Evolutionary conservation across 2,888 invertebrate genomes (phyloP).

Genomic region (Ophion costatus): DNA sequence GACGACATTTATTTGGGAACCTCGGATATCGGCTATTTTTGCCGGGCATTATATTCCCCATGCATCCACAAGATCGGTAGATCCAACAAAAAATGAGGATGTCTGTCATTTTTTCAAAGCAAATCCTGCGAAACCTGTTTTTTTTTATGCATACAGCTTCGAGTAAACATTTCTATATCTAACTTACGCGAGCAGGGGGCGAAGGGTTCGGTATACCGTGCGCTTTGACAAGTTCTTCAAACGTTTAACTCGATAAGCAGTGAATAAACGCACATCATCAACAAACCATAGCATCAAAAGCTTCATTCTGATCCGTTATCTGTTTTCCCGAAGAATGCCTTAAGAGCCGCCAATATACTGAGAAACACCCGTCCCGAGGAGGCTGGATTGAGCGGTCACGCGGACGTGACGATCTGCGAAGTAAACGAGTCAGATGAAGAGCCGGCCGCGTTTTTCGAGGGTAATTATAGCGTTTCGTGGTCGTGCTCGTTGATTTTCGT

Average conservation of each 20-base stretch:
- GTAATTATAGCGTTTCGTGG: slow-evolving; percentile 68
- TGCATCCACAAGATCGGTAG: neutral
- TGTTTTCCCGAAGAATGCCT: slow-evolving; percentile 77
- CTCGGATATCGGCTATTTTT: neutral
- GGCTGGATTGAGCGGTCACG: slow-evolving; percentile 86
- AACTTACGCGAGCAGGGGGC: neutral
- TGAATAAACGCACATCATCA: neutral
- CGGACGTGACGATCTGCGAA: slow-evolving; percentile 85
- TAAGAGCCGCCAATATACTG: slow-evolving; percentile 87
- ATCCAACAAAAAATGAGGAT: neutral
- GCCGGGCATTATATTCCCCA: neutral
- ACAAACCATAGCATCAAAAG: neutral
- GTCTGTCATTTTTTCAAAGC: neutral
- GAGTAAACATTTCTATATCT: neutral
- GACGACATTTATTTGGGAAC: neutral
- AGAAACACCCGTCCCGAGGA: slow-evolving; percentile 87
- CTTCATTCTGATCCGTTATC: neutral
- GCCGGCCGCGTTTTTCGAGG: slow-evolving; percentile 88
- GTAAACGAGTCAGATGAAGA: slow-evolving; percentile 90
- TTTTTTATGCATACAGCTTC: neutral
- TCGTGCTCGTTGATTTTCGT: neutral
- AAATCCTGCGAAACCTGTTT: neutral
- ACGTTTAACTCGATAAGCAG: neutral
- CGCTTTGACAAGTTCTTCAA: neutral
- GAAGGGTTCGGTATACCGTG: neutral